Base-by-base conservation (phyloP, 2,797 vertebrate species). In the Urocyon cinereoargenteus region DNA sequence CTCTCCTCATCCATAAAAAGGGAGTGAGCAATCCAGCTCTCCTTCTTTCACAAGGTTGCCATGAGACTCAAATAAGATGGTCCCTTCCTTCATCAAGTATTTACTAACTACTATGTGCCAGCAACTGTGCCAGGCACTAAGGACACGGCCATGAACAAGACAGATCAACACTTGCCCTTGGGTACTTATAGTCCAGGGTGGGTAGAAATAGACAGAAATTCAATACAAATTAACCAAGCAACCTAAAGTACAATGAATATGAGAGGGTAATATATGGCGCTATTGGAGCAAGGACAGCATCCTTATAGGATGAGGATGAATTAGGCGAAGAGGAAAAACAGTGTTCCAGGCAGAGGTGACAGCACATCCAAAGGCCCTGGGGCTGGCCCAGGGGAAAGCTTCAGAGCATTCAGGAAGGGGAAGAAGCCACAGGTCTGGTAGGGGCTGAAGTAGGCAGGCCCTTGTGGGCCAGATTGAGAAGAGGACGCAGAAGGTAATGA, bases 171-270 rank as follows among this genome's bases (percentile, higher is more conserved):
- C 14, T 12, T 81, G 36, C 36, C 64, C 55, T 72, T 34, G 59
- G 26, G 64, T 34, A 16, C 21, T n/a, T 40, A 4, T 18, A 36
- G 86, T 57, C 82, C 55, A 51, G 49, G 13, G 62, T 45, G 16
- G 73, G 26, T 6, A 22, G 62, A 70, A 87, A 28, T 86, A 95
- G 45, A 24, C 55, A 90, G 72, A 81, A 85, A 6, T 40, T 34
- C 19, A 49, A 4, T 34, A 57, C 3, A 7, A 93, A 79, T 49
- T n/a, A 77, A 75, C 49, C 15, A 87, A 84, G 64, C 8, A 49
- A 62, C 36, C 34, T 40, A 53, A 22, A 49, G 53, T 26, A 13
- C 18, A 66, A 9, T 53, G 79, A 28, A 31, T 2, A 0, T 14
- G 45, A n/a, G 0, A 1, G 15, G 28, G n/a, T 28, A 55, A 5